Conservation (phyloP, 2,888 invertebrate genomes). For the Athalia circularis region DNA sequence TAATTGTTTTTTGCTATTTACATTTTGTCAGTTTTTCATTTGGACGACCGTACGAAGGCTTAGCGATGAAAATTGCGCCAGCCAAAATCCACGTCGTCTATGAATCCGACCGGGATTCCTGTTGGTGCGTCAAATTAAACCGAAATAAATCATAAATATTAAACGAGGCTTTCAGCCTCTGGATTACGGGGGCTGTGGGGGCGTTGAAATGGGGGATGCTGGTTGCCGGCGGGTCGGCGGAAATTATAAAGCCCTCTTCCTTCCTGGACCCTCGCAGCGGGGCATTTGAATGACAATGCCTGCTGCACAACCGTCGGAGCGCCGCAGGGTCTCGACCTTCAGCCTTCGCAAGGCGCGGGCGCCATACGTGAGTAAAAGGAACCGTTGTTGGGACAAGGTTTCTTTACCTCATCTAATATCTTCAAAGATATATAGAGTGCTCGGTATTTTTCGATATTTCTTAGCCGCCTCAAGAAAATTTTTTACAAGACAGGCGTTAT, state of each 20-base stretch:
- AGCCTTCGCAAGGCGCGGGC: not conserved
- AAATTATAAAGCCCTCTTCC: slow-evolving; percentile 68
- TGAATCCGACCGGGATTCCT: slow-evolving; percentile 58
- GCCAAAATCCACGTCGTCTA: slow-evolving; percentile 25
- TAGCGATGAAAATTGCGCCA: slow-evolving; percentile 14
- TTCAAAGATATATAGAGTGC: not conserved
- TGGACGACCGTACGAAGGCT: not conserved
- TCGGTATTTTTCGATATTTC: too few relatives aligned
- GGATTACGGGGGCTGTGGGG: slow-evolving; percentile 68
- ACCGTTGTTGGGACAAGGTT: slow-evolving; percentile 33
- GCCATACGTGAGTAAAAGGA: slow-evolving; percentile 16
- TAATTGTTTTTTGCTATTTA: not conserved
- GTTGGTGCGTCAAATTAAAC: slow-evolving; percentile 73
- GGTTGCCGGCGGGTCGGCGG: slow-evolving; percentile 55
- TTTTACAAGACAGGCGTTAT: too few relatives aligned
- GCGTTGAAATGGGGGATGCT: slow-evolving; percentile 37
- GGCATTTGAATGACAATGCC: slow-evolving; percentile 43
- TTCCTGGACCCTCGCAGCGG: slow-evolving; percentile 50
- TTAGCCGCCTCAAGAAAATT: not conserved
- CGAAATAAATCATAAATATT: slow-evolving; percentile 74
- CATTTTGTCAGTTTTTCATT: not conserved
- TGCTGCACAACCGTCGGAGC: slow-evolving; percentile 16
- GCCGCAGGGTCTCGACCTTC: slow-evolving; percentile 26
- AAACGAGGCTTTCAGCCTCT: slow-evolving; percentile 71
- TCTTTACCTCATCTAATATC: slow-evolving; percentile 1